Percentiles rank a stretch among this genome's conserved stretches.
Conservation (phyloP, 2,888 invertebrate species). For the Esperia sulphurella region DNA sequence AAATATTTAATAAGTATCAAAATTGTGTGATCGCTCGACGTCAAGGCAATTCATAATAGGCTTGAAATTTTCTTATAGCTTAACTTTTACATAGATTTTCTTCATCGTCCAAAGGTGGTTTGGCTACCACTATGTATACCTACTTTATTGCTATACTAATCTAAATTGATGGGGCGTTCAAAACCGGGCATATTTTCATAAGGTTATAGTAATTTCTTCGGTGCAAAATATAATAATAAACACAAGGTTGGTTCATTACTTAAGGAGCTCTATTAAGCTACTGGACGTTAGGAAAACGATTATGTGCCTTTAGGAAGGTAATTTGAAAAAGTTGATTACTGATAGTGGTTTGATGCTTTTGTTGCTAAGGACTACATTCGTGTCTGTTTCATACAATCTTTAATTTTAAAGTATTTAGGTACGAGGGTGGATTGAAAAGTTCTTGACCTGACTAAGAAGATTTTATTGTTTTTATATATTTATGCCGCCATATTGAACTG, state of each 20-base stretch:
- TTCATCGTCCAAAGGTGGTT: conserved; percentile 59
- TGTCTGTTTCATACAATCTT: no score
- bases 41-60: conserved; percentile 66
- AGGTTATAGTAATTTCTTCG: conserved; percentile 72
- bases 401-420: no score
- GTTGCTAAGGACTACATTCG: no score
- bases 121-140: conserved; percentile 44
- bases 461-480: no score
- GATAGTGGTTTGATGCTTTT: no score
- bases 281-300: conserved; percentile 41
- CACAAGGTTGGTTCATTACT: conserved; percentile 68
- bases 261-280: conserved; percentile 53
- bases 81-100: conserved; percentile 73
- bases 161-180: conserved; percentile 78
- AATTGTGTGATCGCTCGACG: conserved; percentile 23
- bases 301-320: conserved; percentile 36
- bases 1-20: conserved; percentile 40
- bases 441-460: no score
- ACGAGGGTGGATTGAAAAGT: no score
- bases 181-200: conserved; percentile 69
- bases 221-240: conserved; percentile 76
- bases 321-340: conserved; percentile 9
- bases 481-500: no score
- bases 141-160: conserved; percentile 71
- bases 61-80: conserved; percentile 74